phyloP scores from a whole-genome alignment of 2,113 vertebrate species.

The Oriolus oriolus region DNA sequence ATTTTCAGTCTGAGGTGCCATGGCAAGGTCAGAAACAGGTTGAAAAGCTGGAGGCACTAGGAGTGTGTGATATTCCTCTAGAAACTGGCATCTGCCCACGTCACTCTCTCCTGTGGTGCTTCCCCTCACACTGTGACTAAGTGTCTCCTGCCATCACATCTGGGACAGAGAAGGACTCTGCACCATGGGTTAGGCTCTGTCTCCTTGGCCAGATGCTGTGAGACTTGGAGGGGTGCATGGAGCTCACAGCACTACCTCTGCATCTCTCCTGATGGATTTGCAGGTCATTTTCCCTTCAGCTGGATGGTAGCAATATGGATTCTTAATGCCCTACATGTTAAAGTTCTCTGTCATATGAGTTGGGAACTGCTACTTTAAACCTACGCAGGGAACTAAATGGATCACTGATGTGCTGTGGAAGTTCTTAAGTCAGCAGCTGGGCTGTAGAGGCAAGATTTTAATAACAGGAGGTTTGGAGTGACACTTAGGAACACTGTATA shows the following conservation, averaged over 20 bases:
- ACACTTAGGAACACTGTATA: background rate
- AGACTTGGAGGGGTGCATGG: background rate
- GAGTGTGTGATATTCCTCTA: background rate
- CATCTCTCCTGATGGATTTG: fast-evolving
- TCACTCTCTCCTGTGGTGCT: background rate
- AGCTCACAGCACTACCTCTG: background rate
- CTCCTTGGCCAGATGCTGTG: background rate
- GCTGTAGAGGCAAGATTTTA: background rate
- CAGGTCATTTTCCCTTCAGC: background rate
- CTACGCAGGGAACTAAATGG: background rate
- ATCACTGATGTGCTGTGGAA: background rate
- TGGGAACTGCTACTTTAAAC: background rate
- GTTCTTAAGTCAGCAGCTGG: background rate
- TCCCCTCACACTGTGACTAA: background rate
- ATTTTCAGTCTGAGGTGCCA: background rate
- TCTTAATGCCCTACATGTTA: background rate
- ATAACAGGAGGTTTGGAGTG: background rate
- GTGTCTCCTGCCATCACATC: background rate
- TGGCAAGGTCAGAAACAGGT: background rate
- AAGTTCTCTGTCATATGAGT: background rate
- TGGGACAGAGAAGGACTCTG: background rate
- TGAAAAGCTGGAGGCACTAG: background rate
- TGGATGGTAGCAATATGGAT: background rate
- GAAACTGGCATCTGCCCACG: background rate
- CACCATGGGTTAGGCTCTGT: background rate